These are phyloP conservation scores for Trisateles emortualis DNA, from an alignment of 2,888 invertebrate genomes.

Conservation along the genomic window DNA sequence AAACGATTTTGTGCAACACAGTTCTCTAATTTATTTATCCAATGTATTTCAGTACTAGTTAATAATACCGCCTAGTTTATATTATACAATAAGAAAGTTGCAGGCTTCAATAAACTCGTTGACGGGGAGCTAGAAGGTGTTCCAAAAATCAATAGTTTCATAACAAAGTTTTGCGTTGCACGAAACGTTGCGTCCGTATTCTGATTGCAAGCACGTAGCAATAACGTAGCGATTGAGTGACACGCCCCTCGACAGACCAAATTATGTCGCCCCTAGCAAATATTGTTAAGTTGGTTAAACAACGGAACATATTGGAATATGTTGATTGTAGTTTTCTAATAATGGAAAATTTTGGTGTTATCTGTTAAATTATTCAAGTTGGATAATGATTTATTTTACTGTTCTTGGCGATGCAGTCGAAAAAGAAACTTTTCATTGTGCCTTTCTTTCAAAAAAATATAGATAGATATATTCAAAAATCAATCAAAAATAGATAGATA, in stretches of 20 bases:
- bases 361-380: neutral
- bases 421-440: no score
- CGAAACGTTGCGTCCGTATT: constrained; percentile 47
- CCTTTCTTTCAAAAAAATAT: no score
- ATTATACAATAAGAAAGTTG: constrained; percentile 41
- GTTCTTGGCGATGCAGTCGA: no score
- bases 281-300: constrained; percentile 51
- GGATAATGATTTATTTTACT: no score
- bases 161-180: constrained; percentile 49
- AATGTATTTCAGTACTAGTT: constrained; percentile 20
- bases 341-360: neutral
- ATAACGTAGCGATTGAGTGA: constrained; percentile 80
- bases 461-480: no score
- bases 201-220: constrained; percentile 77
- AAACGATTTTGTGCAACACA: no score
- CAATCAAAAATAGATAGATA: no score
- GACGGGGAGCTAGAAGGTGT: constrained; percentile 43
- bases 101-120: constrained; percentile 43
- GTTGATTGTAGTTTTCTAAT: constrained; percentile 32
- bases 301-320: constrained; percentile 39
- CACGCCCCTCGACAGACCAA: constrained; percentile 70
- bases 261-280: constrained; percentile 60
- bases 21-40: constrained; percentile 35
- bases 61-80: constrained; percentile 25
- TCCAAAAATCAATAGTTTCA: constrained; percentile 52